phyloP scores from a whole-genome alignment of 2,888 invertebrate species.

The Deroplatys truncata region DNA sequence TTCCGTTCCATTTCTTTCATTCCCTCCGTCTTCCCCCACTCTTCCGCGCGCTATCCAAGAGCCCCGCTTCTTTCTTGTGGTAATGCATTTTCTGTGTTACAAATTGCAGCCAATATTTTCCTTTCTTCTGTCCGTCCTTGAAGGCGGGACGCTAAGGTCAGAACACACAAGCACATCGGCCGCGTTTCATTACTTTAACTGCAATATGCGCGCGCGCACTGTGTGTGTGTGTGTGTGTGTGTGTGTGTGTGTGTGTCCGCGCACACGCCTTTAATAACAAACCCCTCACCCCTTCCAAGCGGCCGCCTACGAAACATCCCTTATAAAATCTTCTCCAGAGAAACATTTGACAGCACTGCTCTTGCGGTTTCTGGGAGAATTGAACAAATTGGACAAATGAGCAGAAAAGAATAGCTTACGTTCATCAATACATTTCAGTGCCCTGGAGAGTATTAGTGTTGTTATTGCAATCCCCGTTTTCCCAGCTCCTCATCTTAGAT shows the following conservation, averaged over 20 bases:
- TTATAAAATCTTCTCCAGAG: neutral
- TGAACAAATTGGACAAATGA: neutral
- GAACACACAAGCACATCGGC: neutral
- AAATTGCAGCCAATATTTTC: conserved; percentile 12
- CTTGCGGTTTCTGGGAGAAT: neutral
- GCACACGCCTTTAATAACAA: neutral
- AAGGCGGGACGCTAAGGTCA: neutral
- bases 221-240: too few species aligned
- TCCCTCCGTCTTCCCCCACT: neutral
- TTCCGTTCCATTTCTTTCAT: neutral
- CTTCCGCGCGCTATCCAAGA: neutral
- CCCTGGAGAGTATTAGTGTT: neutral
- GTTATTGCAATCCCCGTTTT: neutral
- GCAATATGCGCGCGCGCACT: neutral
- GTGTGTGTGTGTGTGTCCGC: too few species aligned
- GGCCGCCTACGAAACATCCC: neutral
- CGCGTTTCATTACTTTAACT: neutral
- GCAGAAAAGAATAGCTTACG: neutral
- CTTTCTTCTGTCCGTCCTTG: neutral
- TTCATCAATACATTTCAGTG: neutral
- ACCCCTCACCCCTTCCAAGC: neutral
- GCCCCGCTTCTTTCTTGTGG: neutral
- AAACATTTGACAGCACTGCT: neutral
- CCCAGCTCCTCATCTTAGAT: neutral
- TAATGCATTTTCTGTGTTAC: conserved; percentile 9